These are phyloP conservation scores for Tragopan temminckii DNA, from an alignment of 2,797 vertebrate species.

Conservation along the genomic window DNA sequence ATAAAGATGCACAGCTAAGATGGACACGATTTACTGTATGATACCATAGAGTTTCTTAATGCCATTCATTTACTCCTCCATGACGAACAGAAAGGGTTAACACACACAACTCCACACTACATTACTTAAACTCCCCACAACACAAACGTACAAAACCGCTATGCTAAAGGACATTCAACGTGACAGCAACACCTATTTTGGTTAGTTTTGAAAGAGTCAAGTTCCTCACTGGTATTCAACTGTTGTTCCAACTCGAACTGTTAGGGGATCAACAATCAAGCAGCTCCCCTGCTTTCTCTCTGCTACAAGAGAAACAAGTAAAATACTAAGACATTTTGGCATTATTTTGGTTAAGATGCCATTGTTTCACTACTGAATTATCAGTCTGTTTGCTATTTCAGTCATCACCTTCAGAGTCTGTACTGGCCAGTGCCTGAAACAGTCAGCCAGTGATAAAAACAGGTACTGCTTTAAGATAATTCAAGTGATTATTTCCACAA, in stretches of 20 bases:
- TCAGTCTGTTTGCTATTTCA: neutral
- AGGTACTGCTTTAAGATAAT: neutral
- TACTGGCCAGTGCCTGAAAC: neutral
- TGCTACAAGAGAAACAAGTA: neutral
- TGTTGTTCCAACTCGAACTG: neutral
- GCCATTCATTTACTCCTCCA: neutral
- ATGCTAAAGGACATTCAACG: neutral
- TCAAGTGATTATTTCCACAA: neutral
- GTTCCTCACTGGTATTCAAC: neutral
- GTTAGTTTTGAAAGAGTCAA: neutral
- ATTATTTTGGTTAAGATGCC: neutral
- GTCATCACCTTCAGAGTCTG: neutral
- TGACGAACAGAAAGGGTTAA: neutral
- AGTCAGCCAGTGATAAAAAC: neutral
- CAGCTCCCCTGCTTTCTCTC: neutral
- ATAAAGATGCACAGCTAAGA: neutral
- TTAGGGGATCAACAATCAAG: neutral
- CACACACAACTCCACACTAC: neutral
- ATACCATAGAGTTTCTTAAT: neutral
- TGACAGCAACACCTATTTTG: neutral
- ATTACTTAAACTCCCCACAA: neutral
- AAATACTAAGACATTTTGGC: neutral
- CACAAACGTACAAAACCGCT: neutral
- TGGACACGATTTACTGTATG: neutral
- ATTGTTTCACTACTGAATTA: neutral